These are phyloP conservation scores for Nephila pilipes DNA, from an alignment of 1,140 invertebrate species.

Conservation along the genomic window DNA sequence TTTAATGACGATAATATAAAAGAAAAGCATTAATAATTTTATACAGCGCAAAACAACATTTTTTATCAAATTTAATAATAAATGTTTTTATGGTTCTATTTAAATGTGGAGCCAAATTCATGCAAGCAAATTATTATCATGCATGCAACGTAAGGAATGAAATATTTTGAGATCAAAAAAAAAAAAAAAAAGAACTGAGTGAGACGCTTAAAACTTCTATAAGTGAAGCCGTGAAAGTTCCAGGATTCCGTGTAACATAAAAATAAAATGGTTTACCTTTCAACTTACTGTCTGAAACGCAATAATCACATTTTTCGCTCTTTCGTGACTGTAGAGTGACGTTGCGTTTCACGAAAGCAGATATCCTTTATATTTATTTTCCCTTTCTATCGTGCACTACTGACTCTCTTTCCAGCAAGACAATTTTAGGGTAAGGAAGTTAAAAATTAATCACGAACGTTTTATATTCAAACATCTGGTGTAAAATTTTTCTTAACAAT, in stretches of 20 bases:
- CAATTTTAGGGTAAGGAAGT: constrained; percentile 30
- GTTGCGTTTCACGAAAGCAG: constrained; percentile 40
- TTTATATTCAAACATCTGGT: neutral
- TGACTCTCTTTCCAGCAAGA: neutral
- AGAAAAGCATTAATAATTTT: too few species aligned
- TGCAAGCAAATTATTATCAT: neutral
- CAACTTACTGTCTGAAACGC: constrained; percentile 47
- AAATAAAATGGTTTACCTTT: constrained; percentile 42
- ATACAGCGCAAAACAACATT: too few species aligned
- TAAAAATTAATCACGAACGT: constrained; percentile 44
- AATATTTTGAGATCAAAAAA: neutral
- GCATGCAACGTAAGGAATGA: neutral
- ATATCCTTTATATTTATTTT: constrained; percentile 9
- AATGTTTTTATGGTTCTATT: neutral
- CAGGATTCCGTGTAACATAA: constrained; percentile 35
- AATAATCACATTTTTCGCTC: constrained; percentile 58
- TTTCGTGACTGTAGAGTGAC: constrained; percentile 43
- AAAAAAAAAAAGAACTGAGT: neutral
- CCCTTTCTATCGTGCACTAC: neutral
- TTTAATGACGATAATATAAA: too few species aligned
- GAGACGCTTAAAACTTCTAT: neutral
- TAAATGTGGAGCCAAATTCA: too few species aligned
- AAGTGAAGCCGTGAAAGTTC: neutral
- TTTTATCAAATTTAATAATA: neutral
- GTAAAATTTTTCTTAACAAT: neutral